Conservation (phyloP, 2,797 vertebrate species). For the Cephalopachus bancanus region DNA sequence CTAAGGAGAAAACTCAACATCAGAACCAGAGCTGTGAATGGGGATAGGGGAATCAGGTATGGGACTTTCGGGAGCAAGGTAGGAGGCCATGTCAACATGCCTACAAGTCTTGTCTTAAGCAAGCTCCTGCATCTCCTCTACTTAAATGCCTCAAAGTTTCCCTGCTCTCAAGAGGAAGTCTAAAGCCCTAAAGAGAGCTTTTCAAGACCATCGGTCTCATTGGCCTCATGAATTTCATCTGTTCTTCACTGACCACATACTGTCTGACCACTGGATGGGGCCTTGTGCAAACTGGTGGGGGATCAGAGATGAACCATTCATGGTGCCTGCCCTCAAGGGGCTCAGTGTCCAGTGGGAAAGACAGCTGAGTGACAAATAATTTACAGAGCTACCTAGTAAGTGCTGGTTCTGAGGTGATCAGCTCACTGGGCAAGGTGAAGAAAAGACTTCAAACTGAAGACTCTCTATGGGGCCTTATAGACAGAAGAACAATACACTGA, state of each 20-base stretch:
- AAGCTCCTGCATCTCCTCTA: background rate
- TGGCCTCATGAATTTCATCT: background rate
- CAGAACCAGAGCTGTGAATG: background rate
- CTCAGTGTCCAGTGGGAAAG: background rate
- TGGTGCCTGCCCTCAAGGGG: background rate
- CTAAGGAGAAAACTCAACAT: background rate
- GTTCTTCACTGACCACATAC: background rate
- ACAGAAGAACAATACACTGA: background rate
- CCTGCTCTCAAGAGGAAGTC: background rate
- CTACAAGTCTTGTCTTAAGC: background rate
- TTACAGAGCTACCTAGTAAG: background rate
- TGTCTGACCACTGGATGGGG: background rate
- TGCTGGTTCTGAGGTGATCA: background rate
- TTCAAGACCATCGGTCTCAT: background rate
- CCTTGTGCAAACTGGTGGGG: background rate
- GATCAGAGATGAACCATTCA: background rate
- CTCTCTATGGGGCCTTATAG: background rate
- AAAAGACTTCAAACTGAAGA: background rate
- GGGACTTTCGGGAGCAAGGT: background rate
- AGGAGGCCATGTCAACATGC: background rate
- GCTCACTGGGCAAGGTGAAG: accelerated
- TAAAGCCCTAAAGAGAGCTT: background rate
- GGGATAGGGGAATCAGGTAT: background rate
- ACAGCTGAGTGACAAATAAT: background rate
- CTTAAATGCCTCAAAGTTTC: background rate